Conservation (phyloP, 1,140 invertebrate species). For the Trialeurodes vaporariorum region DNA sequence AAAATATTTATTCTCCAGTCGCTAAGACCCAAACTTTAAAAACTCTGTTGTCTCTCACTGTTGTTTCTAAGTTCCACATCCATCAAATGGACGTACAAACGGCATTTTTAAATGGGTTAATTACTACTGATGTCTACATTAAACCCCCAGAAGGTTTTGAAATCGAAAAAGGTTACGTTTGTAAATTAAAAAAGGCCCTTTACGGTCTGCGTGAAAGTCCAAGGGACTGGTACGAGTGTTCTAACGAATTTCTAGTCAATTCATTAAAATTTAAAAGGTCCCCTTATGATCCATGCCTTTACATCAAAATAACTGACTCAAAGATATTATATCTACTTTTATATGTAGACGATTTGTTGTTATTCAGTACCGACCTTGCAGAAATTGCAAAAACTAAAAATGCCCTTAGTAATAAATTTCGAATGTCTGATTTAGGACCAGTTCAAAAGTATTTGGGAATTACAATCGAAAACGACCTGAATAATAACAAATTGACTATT, state of each 20-base stretch:
- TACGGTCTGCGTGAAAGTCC: constrained; percentile 4
- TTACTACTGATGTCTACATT: constrained; percentile 9
- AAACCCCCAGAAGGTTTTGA: constrained; percentile 3
- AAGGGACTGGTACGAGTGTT: too few species aligned
- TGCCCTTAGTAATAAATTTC: too few species aligned
- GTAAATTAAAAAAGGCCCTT: constrained; percentile 3
- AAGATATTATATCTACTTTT: constrained; percentile 3
- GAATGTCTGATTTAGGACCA: not conserved
- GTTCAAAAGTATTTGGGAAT: constrained; percentile 11
- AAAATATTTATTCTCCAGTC: constrained; percentile 15
- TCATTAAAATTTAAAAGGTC: constrained; percentile 1
- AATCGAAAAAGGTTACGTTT: not conserved
- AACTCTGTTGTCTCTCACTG: constrained; percentile 11
- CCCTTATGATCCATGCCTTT: constrained; percentile 7
- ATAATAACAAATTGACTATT: not conserved
- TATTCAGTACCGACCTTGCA: too few species aligned
- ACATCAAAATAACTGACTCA: not conserved
- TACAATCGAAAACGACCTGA: constrained; percentile 1
- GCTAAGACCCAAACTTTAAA: constrained; percentile 14
- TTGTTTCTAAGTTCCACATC: constrained; percentile 7
- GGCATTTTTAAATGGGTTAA: constrained; percentile 16
- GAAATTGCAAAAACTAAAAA: too few species aligned
- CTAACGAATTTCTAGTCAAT: not conserved
- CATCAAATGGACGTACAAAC: constrained; percentile 18
- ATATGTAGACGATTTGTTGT: too few species aligned